Base-by-base conservation (phyloP, 2,113 vertebrate genomes). In the Zosterops borbonicus region DNA sequence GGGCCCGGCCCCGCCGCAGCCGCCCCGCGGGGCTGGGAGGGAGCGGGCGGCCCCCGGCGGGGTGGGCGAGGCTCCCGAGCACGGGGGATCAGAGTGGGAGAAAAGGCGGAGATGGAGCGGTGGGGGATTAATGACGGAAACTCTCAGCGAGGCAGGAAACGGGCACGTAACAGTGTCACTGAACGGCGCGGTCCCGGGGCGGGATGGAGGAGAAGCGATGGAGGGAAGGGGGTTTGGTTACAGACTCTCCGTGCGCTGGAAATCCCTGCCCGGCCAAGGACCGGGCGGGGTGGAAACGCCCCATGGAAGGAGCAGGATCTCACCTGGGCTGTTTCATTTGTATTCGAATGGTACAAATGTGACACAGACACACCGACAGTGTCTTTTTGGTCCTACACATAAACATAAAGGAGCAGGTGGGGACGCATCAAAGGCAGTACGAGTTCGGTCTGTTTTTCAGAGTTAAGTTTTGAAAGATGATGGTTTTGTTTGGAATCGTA, bases 241-340 rank as follows among this genome's bases (percentile, higher is more conserved):
- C 9, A 1, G 59, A 2, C 2, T n/a, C 47, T 77, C 44, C 33
- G 0, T 12, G 2, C 2, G 52, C 23, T 6, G 31, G 8, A 3
- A 22, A 9, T 16, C 2, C 13, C 0, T 42, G 39, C 33, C 27
- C 58, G 28, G 73, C 25, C 47, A 2, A 25, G 71, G 39, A 4
- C 28, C 12, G 52, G 23, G 0, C 12, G 3, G 2, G 37, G 2
- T 27, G 35, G 52, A n/a, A 64, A 27, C 19, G 10, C 39, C 33
- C 37, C 24, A 0, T 13, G 33, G 9, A 42, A 75, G 39, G 33
- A 75, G 42, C 50, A 7, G 58, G 8, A 14, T 68, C 46, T 44
- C 62, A 3, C 31, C 60, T 5, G 3, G 22, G 22, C 23, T 29
- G 1, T 49, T 60, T 16, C 14, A 3, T 20, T 10, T 63, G 17